These are phyloP conservation scores for Podarcis muralis DNA, from an alignment of 2,113 vertebrate genomes.

Conservation along the genomic window DNA sequence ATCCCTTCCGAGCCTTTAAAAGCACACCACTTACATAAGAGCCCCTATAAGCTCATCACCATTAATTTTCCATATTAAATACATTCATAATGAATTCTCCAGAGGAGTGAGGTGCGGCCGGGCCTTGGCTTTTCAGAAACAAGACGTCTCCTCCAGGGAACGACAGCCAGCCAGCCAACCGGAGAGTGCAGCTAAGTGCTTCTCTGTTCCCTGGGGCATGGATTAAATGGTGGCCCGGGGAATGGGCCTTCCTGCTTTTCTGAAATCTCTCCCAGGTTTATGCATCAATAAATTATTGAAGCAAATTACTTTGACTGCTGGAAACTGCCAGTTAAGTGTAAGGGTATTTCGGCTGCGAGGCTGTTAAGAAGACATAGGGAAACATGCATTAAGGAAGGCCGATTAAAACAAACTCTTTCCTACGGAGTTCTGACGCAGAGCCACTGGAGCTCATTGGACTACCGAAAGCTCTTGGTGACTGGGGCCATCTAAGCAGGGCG, in stretches of 20 bases:
- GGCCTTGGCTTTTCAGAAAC: not conserved
- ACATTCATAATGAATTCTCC: not conserved
- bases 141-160: no score
- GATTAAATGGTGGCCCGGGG: not conserved
- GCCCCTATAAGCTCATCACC: not conserved
- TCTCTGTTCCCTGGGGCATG: not conserved
- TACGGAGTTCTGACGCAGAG: not conserved
- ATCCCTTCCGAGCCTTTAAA: not conserved
- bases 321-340: not conserved
- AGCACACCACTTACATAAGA: not conserved
- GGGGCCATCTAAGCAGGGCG: not conserved
- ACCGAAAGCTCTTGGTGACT: not conserved
- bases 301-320: not conserved
- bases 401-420: not conserved
- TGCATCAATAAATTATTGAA: slow-evolving; percentile 12
- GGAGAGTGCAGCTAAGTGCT: not conserved
- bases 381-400: not conserved
- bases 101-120: not conserved
- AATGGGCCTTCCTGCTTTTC: not conserved
- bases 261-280: not conserved
- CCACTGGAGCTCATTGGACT: not conserved
- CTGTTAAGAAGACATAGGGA: not conserved
- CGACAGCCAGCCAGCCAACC: not conserved
- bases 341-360: not conserved
- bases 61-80: slow-evolving; percentile 24